These are phyloP conservation scores for Chironomus tepperi DNA, from an alignment of 1,140 invertebrate genomes.

Conservation along the genomic window DNA sequence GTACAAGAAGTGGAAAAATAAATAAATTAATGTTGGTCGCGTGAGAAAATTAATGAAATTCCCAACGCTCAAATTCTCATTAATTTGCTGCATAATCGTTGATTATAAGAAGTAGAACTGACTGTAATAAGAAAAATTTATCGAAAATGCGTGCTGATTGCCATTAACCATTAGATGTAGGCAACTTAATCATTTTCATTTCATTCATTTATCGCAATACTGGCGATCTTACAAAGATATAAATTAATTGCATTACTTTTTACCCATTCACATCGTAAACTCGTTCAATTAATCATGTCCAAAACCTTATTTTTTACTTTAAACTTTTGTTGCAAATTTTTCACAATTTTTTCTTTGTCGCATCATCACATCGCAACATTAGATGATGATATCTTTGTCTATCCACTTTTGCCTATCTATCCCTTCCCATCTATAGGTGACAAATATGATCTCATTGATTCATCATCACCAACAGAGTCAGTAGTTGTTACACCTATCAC, in stretches of 20 bases:
- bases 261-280: too few species aligned
- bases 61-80: constrained; percentile 11
- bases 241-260: too few species aligned
- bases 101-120: constrained; percentile 33
- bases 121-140: constrained; percentile 36
- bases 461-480: constrained; percentile 50
- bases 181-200: constrained; percentile 14
- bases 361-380: not conserved
- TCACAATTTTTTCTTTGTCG: not conserved
- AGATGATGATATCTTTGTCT: not conserved
- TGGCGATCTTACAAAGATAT: too few species aligned
- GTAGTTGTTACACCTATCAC: constrained; percentile 25
- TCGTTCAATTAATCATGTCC: too few species aligned
- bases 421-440: constrained; percentile 52
- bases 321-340: not conserved
- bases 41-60: constrained; percentile 9
- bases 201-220: not conserved
- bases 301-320: not conserved
- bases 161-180: constrained; percentile 5
- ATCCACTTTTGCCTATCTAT: constrained; percentile 36
- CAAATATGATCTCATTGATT: constrained; percentile 55
- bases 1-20: not conserved
- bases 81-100: constrained; percentile 2
- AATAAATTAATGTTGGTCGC: constrained; percentile 12
- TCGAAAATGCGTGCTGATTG: constrained; percentile 15